Evolutionary conservation across 2,888 invertebrate genomes (phyloP).

Genomic region (Acleris holmiana): DNA sequence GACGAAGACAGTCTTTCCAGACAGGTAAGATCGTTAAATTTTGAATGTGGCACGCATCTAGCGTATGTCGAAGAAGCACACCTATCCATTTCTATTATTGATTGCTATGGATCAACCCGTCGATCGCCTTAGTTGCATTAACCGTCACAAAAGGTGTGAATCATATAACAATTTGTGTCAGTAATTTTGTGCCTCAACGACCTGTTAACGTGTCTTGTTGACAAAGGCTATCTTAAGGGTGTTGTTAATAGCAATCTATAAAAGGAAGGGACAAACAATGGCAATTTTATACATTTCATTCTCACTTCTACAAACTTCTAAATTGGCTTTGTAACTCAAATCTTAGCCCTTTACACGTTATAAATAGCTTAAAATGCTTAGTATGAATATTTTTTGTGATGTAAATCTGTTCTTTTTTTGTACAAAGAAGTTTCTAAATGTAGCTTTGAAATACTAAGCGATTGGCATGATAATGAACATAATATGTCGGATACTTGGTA

Average conservation of each 20-base stretch:
- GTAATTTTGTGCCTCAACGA: no score
- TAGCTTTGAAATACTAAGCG: slow-evolving; percentile 28
- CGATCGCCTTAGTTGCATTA: no score
- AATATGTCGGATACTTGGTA: slow-evolving; percentile 28
- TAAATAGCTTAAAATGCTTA: slow-evolving; percentile 22
- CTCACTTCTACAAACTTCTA: background rate
- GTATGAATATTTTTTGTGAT: slow-evolving; percentile 19
- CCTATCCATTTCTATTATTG: slow-evolving; percentile 26
- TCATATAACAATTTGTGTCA: no score
- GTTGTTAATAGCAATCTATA: slow-evolving; percentile 12
- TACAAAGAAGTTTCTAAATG: slow-evolving; percentile 19
- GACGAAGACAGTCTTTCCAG: slow-evolving; percentile 86
- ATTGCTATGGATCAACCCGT: slow-evolving; percentile 5
- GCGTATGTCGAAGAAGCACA: slow-evolving; percentile 25
- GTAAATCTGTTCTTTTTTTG: slow-evolving; percentile 9
- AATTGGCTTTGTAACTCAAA: slow-evolving; percentile 17
- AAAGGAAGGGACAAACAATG: slow-evolving; percentile 13
- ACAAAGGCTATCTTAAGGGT: no score
- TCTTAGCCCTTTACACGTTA: slow-evolving; percentile 25
- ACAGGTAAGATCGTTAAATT: slow-evolving; percentile 64
- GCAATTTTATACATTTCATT: no score
- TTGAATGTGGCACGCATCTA: slow-evolving; percentile 25
- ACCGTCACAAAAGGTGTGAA: no score
- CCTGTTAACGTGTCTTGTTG: no score
- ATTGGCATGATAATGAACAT: slow-evolving; percentile 33